phyloP scores from a whole-genome alignment of 2,797 vertebrate genomes.

The Enteromius thamalakanensis region DNA sequence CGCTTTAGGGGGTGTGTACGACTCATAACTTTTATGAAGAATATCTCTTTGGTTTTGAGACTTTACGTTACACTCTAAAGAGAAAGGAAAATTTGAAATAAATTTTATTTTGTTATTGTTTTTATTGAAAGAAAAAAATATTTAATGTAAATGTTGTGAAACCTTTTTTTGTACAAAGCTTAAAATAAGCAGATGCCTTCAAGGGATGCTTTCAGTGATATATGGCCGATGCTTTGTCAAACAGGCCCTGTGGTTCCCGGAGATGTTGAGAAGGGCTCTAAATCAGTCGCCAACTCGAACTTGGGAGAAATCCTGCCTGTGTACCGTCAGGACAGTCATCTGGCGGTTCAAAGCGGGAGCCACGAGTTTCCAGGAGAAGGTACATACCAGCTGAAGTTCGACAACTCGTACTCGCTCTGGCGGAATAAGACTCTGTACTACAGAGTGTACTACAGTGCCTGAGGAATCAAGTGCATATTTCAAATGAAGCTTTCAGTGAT shows the following conservation, averaged over 20 bases:
- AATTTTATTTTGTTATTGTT: too few relatives aligned
- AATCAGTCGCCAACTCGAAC: slow-evolving; percentile 81
- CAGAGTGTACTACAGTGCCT: slow-evolving; percentile 94
- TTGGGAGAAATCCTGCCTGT: slow-evolving; percentile 92
- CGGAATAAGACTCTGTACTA: slow-evolving; percentile 98
- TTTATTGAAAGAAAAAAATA: too few relatives aligned
- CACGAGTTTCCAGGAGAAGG: slow-evolving; percentile 97
- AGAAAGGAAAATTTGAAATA: too few relatives aligned
- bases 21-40: too few relatives aligned
- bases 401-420: slow-evolving; percentile 98
- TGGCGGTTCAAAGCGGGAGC: slow-evolving; percentile 89
- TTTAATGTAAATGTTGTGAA: neutral
- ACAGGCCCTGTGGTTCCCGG: slow-evolving; percentile 86
- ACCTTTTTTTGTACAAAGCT: neutral
- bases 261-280: slow-evolving; percentile 94
- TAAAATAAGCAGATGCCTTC: too few relatives aligned
- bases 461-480: slow-evolving; percentile 64
- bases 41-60: too few relatives aligned
- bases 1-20: too few relatives aligned
- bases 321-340: slow-evolving; percentile 93
- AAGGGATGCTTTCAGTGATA: neutral
- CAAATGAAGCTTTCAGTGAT: slow-evolving; percentile 70
- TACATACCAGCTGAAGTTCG: slow-evolving; percentile 96
- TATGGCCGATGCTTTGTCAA: slow-evolving; percentile 18
- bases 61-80: too few relatives aligned